Evolutionary conservation across 2,797 vertebrate species (phyloP).

Genomic region (Rhinella marina): DNA sequence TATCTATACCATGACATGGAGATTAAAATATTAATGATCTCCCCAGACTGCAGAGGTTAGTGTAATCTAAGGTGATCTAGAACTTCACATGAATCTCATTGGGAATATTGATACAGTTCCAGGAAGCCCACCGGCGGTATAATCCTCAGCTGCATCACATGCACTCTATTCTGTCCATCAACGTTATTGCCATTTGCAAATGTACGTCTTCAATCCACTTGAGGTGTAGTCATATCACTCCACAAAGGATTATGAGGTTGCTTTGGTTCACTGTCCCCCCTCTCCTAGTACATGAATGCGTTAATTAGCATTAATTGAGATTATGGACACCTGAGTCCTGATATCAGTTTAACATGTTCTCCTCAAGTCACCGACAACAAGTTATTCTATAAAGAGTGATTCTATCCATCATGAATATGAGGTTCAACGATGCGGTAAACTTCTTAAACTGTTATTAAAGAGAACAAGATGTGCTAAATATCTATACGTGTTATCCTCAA

Average conservation of each 20-base stretch:
- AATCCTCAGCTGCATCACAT: background rate
- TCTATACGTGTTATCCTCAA: too few species aligned
- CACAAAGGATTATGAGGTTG: conserved; percentile 11
- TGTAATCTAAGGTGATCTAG: background rate
- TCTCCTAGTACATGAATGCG: background rate
- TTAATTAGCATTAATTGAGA: conserved; percentile 36
- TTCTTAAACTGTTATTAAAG: too few species aligned
- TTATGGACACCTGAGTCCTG: conserved; percentile 27
- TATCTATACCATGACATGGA: background rate
- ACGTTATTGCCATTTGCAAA: conserved; percentile 1
- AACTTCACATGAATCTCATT: conserved; percentile 1
- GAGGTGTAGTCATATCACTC: background rate
- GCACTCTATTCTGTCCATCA: background rate
- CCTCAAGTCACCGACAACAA: background rate
- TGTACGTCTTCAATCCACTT: background rate
- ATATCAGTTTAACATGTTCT: conserved; percentile 6
- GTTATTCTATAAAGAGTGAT: background rate
- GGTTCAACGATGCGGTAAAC: too few species aligned
- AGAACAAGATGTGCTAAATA: too few species aligned
- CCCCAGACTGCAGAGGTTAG: background rate
- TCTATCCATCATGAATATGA: background rate
- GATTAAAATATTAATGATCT: background rate
- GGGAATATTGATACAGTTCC: background rate
- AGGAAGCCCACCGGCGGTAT: background rate
- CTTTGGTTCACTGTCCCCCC: background rate